Evolutionary conservation across 2,113 vertebrate genomes (phyloP).

Genomic region (Heliornis fulica): DNA sequence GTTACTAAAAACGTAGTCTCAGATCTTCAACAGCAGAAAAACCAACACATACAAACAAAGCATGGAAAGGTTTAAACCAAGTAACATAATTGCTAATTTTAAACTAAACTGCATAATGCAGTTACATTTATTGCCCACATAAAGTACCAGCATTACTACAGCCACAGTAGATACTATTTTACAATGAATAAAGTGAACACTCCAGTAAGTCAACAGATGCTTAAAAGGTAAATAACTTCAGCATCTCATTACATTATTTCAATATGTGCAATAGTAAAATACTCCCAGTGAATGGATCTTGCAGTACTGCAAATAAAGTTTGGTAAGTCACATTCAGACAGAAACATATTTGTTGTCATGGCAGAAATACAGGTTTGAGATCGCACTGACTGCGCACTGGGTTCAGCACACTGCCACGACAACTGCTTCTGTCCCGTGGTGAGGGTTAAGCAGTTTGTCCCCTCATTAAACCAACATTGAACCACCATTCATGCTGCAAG

Average conservation of each 20-base stretch:
- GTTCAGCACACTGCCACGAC: neutral
- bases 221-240: neutral
- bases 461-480: neutral
- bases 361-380: neutral
- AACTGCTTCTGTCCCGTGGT: neutral
- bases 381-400: neutral
- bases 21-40: neutral
- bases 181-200: neutral
- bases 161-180: neutral
- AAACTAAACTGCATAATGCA: neutral
- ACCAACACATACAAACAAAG: neutral
- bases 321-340: neutral
- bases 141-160: neutral
- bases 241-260: neutral
- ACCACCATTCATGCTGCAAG: neutral
- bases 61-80: neutral
- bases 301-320: neutral
- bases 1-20: neutral
- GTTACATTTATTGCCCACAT: neutral
- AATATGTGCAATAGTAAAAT: neutral
- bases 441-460: neutral
- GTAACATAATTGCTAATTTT: neutral
- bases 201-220: neutral
- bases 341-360: neutral
- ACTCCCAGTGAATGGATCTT: neutral